Conservation (phyloP, 2,888 invertebrate genomes). For the Drosophila paracracens region DNA sequence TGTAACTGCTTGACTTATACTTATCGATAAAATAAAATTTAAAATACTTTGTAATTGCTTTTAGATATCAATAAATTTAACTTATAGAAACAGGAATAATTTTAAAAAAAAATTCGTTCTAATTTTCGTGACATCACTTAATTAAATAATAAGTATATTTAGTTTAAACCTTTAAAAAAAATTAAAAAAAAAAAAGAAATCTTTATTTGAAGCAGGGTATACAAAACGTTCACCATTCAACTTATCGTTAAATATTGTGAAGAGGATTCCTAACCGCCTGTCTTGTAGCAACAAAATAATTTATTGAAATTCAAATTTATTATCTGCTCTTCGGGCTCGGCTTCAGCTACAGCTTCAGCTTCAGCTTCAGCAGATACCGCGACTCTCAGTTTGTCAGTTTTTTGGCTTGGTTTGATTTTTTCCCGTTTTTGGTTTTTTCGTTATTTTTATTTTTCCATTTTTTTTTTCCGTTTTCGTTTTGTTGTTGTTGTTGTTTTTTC, state of each 20-base stretch:
- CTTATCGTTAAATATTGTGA: constrained; percentile 10
- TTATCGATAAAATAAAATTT: neutral
- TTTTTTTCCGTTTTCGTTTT: constrained; percentile 2
- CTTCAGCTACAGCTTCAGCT: constrained; percentile 28
- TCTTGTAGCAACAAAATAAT: constrained; percentile 79
- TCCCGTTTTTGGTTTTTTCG: constrained; percentile 36
- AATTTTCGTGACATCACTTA: neutral
- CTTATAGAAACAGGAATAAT: neutral
- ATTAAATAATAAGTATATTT: neutral
- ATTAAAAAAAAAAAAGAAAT: too few relatives aligned
- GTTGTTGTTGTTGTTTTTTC: neutral
- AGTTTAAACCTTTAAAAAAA: too few relatives aligned
- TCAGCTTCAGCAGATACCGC: constrained; percentile 1
- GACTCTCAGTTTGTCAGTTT: constrained; percentile 30
- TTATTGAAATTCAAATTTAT: constrained; percentile 83
- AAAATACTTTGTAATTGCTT: neutral
- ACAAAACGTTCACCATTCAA: constrained; percentile 6
- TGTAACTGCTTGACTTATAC: neutral
- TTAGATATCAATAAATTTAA: neutral
- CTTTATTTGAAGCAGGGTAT: constrained; percentile 19
- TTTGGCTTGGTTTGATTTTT: constrained; percentile 53
- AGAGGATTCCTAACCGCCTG: constrained; percentile 55
- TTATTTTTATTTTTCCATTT: constrained; percentile 11
- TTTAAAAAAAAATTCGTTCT: neutral
- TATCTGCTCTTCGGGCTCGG: constrained; percentile 70